Base-by-base conservation (phyloP, 2,797 vertebrate genomes). In the Gadopsis bispinosus region DNA sequence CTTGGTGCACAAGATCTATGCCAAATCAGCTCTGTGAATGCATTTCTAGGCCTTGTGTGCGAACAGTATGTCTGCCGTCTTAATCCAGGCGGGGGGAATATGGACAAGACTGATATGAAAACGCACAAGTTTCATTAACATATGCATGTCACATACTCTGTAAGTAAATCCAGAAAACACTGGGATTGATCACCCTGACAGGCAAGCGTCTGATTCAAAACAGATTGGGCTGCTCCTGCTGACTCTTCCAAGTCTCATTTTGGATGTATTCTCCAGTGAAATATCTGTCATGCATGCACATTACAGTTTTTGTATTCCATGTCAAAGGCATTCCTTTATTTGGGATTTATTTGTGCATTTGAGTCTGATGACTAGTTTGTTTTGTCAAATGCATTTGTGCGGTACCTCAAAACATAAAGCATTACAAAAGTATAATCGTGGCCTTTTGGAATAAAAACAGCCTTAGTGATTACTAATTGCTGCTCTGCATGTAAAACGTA, bases 1-100 rank as follows among this genome's bases (percentile, higher is more conserved):
- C 89, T 89, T 22, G 11, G 79, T 71, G 83, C 56, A 69, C 37
- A 62, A 91, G 85, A 93, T 88, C 87, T 85, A 89, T 85, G 82
- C 87, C 89, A 89, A 83, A 86, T 75, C 79, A 74, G 87, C 85
- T 75, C 78, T 22, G 62, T 87, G 83, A 91, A 85, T 83, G 75
- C 84, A 45, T 82, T 63, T 87, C 79, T 83, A 50, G 81, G 81
- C 83, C 79, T 81, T 80, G 80, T 78, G 83, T 88, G 79, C 83
- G 87, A 91, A 80, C 85, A 77, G 86, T 89, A 71, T 77, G 84
- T 89, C 84, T 91, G 85, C 74, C 80, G 74, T 79, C 71, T 79
- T 88, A 90, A 91, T 86, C 83, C 80, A 83, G 85, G 80, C 73
- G 50, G 83, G 81, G 81, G 88, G 85, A 88, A 92, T 86, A 83